Base-by-base conservation (phyloP, 1,140 invertebrate genomes). In the Zaprionus tsacasi region DNA sequence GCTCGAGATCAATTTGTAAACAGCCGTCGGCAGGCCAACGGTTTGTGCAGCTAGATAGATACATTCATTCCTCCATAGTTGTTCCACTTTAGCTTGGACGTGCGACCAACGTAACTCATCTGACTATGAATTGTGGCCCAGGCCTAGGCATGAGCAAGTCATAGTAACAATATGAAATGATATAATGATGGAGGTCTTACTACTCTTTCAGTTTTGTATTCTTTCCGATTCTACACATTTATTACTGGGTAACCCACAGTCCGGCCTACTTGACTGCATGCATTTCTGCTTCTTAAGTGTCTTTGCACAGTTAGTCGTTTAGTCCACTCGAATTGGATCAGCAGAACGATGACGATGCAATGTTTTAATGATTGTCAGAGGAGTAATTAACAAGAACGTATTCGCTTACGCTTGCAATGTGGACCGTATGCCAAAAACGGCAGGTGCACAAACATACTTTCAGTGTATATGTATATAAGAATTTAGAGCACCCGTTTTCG, bases 321-420 rank as follows among this genome's bases (percentile, higher is more conserved):
- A 70, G 74, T 70, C 79, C 70, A 67, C 63, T 74, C 75, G 75
- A 85, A 86, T 78, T 81, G 82, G 82, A 78, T 81, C 82, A 85
- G 45, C 64, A 81, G 77, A 83, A 83, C 69, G 77, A 85, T 83
- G 81, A 83, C 81, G 70, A 70, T 76, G 70, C 86, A 85, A 85
- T 85, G 82, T 85, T 75, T 85, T 86, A 85, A 85, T 81, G 82
- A 71, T 85, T 78, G 70, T 60, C 64, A 85, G 59, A 74, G 74
- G 74, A 74, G 81, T 81, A 83, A 85, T 83, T 85, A 83, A 70
- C 78, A 61, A 70, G 74, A 81, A 81, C 80, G 70, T 58, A 43
- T 69, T 76, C 69, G 52, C 50, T 45, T 45, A 45, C n/a, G 40
- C n/a, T 15, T 3, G n/a, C n/a, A 45, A 45, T 45, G 40, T 17